These are phyloP conservation scores for Gonocerus acuteangulatus DNA, from an alignment of 2,888 invertebrate species.

Conservation along the genomic window DNA sequence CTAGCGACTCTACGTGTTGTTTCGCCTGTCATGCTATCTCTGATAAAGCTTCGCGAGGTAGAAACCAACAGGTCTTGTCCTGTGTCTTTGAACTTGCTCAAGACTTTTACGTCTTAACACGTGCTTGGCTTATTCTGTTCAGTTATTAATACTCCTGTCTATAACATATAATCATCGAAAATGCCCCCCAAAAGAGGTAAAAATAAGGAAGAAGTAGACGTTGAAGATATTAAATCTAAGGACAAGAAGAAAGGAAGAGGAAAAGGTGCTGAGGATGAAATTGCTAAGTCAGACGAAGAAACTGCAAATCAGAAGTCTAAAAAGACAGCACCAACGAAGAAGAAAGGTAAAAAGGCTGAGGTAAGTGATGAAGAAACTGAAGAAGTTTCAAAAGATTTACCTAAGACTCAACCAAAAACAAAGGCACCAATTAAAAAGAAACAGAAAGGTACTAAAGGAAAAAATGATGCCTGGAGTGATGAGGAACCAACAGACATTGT, in stretches of 20 bases:
- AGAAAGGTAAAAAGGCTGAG: slow-evolving; percentile 38
- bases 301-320: slow-evolving; percentile 7
- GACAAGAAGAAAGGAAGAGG: slow-evolving; percentile 13
- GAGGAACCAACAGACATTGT: slow-evolving; percentile 45
- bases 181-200: slow-evolving; percentile 25
- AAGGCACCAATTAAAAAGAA: slow-evolving; percentile 46
- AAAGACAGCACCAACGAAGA: slow-evolving; percentile 38
- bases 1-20: too few species aligned
- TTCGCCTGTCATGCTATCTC: too few species aligned
- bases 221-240: slow-evolving; percentile 1
- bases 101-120: too few species aligned
- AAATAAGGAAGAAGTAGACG: slow-evolving; percentile 3
- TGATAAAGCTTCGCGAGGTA: too few species aligned
- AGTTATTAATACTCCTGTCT: background rate
- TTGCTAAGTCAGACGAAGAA: slow-evolving; percentile 11
- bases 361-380: slow-evolving; percentile 25
- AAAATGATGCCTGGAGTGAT: slow-evolving; percentile 49
- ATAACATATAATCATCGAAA: background rate
- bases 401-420: slow-evolving; percentile 10
- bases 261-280: slow-evolving; percentile 13
- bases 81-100: too few species aligned
- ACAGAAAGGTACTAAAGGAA: slow-evolving; percentile 47
- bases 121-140: background rate
- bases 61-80: too few species aligned
- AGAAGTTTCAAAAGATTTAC: background rate